Evolutionary conservation across 2,888 invertebrate genomes (phyloP).

Genomic region (Cheilosia grossa): DNA sequence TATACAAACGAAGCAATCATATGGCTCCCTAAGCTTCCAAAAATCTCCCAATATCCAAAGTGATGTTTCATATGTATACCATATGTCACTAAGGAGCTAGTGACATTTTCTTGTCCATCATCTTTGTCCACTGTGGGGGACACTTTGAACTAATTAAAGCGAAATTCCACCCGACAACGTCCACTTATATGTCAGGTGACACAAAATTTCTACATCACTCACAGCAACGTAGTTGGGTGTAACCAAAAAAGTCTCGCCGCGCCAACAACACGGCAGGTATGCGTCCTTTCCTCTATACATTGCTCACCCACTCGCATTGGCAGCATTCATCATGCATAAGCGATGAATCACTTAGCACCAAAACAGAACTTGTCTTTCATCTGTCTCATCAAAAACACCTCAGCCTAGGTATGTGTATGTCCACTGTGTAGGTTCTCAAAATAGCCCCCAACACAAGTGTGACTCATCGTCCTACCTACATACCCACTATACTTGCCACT

Average conservation of each 20-base stretch:
- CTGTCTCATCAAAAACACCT: constrained; percentile 21
- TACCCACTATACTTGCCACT: not conserved
- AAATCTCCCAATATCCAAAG: too few species aligned
- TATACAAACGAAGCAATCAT: too few species aligned
- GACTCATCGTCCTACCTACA: not conserved
- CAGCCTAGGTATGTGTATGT: not conserved
- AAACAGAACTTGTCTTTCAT: constrained; percentile 17
- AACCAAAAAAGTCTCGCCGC: constrained; percentile 9
- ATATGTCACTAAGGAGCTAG: too few species aligned
- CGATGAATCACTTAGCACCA: constrained; percentile 59
- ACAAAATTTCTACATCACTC: constrained; percentile 13
- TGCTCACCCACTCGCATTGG: constrained; percentile 46
- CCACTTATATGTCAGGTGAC: not conserved
- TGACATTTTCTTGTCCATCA: not conserved
- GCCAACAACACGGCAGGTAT: constrained; percentile 5
- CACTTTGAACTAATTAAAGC: not conserved
- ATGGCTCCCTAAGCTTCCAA: too few species aligned
- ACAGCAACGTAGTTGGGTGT: not conserved
- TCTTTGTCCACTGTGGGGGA: not conserved
- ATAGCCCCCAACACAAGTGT: constrained; percentile 10
- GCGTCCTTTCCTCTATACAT: not conserved
- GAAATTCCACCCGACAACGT: constrained; percentile 31
- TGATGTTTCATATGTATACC: too few species aligned
- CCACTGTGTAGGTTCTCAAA: constrained; percentile 1
- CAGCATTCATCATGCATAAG: constrained; percentile 25